phyloP scores from a whole-genome alignment of 2,888 invertebrate genomes.

The Strigamia crassipes region DNA sequence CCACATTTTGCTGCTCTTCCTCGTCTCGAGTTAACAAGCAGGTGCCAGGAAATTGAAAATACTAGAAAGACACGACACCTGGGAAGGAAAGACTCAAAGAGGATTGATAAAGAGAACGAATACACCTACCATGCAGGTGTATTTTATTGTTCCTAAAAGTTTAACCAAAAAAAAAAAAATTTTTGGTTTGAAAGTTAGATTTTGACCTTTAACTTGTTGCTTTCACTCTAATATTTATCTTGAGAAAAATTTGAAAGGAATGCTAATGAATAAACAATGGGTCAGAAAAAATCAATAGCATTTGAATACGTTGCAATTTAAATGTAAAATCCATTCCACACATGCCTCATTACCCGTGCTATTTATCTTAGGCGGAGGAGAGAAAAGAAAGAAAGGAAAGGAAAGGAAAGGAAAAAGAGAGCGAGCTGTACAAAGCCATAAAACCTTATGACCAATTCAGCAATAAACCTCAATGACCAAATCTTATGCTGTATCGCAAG shows the following conservation, averaged over 20 bases:
- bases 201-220: neutral
- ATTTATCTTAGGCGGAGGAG: conserved; percentile 21
- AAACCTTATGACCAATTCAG: conserved; percentile 17
- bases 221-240: neutral
- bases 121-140: neutral
- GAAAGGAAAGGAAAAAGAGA: neutral
- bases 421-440: neutral
- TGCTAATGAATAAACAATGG: neutral
- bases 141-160: neutral
- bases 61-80: neutral
- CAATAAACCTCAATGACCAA: conserved; percentile 17
- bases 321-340: conserved; percentile 2
- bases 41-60: conserved; percentile 12
- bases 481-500: neutral
- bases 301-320: neutral
- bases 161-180: too few relatives aligned
- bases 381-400: neutral
- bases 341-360: conserved; percentile 12
- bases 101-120: neutral
- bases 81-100: neutral
- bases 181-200: neutral
- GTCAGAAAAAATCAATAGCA: neutral
- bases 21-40: neutral
- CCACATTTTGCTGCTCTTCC: conserved; percentile 10
- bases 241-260: neutral